phyloP scores from a whole-genome alignment of 2,113 vertebrate species.

The Chrysemys picta region DNA sequence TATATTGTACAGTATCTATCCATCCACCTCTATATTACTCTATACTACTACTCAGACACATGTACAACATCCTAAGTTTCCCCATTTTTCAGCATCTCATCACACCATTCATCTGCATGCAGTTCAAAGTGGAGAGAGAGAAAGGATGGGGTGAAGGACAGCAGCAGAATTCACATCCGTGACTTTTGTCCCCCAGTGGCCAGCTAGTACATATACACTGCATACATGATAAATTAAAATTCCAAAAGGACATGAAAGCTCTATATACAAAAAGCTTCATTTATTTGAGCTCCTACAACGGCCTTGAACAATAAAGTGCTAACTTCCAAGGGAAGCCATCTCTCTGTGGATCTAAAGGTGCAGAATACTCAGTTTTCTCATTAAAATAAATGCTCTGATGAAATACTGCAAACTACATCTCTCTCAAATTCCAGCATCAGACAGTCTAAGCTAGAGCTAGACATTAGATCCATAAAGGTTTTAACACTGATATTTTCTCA shows the following conservation, averaged over 20 bases:
- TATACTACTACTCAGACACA: background rate
- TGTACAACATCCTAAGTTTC: background rate
- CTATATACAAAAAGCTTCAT: background rate
- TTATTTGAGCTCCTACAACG: background rate
- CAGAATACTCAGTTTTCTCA: background rate
- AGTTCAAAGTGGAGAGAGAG: rapidly evolving
- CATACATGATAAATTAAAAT: background rate
- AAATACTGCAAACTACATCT: background rate
- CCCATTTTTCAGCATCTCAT: background rate
- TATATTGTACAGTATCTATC: background rate
- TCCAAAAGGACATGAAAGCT: too few relatives aligned
- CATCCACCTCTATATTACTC: too few relatives aligned
- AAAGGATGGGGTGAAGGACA: background rate
- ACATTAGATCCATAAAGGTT: background rate
- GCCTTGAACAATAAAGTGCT: background rate
- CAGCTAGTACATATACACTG: background rate
- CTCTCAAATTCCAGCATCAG: too few relatives aligned
- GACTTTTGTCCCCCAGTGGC: too few relatives aligned
- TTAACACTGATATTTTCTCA: background rate
- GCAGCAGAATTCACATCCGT: rapidly evolving
- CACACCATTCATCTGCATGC: background rate
- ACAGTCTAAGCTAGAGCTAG: background rate
- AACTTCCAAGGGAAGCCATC: background rate
- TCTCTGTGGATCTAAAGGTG: background rate
- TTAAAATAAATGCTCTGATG: background rate